Base-by-base conservation (phyloP, 2,888 invertebrate genomes). In the Maniola hyperantus region DNA sequence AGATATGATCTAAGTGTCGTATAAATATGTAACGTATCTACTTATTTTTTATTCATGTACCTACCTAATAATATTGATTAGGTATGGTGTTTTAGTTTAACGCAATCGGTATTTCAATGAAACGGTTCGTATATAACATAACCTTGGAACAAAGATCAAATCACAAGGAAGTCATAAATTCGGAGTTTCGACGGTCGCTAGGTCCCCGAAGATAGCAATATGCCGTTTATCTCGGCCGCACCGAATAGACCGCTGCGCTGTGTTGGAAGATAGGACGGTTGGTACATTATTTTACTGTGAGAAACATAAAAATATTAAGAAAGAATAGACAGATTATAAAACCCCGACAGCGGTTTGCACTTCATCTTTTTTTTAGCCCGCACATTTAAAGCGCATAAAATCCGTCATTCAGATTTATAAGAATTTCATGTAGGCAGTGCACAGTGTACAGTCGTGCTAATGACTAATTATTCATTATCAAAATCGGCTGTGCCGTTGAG, bases 121-220 rank as follows among this genome's bases (percentile, higher is more conserved):
- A 26, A 53, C 5, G 36, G 10, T 20, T 11, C 15, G 10, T 59
- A 48, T 59, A 15, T 50, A 10, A 60, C 36, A 10, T 53, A 62
- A n/a, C 53, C 53, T 69, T 71, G 64, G 64, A 72, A 72, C 72
- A 71, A 65, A 74, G 73, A 77, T 77, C 73, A 75, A 79, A 79
- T 79, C 79, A 73, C 72, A 67, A 64, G 71, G 70, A 67, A 73
- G 72, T 74, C 75, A 76, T 79, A 79, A 80, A 80, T 80, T 77
- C 70, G 58, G 73, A 76, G 74, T 76, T 76, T 74, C 75, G 65
- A 67, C 75, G 77, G 77, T 76, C 79, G 75, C 76, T 71, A 71
- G 72, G 72, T 70, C 77, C 75, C 74, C 15, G 48, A 75, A 76
- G 77, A 73, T 75, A 72, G 67, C 72, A 72, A 74, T 76, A 73